These are phyloP conservation scores for Phymatocera aterrima DNA, from an alignment of 2,888 invertebrate species.

Conservation along the genomic window DNA sequence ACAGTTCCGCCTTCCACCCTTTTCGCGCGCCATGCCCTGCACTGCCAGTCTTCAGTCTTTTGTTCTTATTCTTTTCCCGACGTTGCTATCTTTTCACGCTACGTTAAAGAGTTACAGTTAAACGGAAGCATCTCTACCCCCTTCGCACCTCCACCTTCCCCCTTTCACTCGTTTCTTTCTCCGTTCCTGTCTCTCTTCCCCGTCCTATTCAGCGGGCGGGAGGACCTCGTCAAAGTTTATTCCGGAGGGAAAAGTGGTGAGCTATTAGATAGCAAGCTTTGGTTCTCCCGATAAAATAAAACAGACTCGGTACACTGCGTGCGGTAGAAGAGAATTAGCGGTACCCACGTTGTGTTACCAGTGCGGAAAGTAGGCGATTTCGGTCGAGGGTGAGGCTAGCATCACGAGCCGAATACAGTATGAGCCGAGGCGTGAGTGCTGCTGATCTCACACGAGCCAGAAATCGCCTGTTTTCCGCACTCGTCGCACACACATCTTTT, in stretches of 20 bases:
- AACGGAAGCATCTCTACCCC: constrained; percentile 47
- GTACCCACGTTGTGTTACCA: too few relatives aligned
- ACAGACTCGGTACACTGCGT: not conserved
- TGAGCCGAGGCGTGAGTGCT: too few relatives aligned
- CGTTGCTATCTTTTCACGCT: constrained; percentile 52
- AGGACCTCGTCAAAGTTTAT: constrained; percentile 15
- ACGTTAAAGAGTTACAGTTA: constrained; percentile 54
- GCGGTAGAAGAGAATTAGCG: not conserved
- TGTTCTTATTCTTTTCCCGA: constrained; percentile 37
- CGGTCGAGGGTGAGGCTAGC: too few relatives aligned
- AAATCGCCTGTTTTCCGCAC: too few relatives aligned
- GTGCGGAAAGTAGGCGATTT: too few relatives aligned
- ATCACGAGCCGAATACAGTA: too few relatives aligned
- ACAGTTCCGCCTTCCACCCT: constrained; percentile 37
- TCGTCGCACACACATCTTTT: too few relatives aligned
- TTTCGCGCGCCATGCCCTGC: not conserved
- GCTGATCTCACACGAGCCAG: too few relatives aligned
- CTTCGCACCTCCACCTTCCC: not conserved
- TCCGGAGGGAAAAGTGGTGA: not conserved
- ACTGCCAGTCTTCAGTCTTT: constrained; percentile 1
- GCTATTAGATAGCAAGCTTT: constrained; percentile 20
- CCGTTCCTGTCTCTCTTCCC: not conserved
- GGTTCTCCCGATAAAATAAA: too few relatives aligned
- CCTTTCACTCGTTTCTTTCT: not conserved
- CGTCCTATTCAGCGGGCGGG: not conserved